Conservation (phyloP, 2,113 vertebrate species). For the Thymallus thymallus region DNA sequence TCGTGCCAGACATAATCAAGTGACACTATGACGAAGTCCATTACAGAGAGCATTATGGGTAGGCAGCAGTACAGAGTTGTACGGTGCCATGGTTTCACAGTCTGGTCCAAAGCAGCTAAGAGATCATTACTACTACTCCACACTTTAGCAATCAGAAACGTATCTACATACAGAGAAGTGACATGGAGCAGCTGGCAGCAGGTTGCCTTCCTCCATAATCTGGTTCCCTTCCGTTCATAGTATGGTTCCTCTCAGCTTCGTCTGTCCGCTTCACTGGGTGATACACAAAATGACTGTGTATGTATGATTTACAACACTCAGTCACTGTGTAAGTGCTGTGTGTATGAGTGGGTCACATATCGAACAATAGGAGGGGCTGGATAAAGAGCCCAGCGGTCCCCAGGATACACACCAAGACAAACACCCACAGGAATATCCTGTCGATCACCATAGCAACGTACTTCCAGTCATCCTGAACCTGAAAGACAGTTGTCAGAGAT, state of each 20-base stretch:
- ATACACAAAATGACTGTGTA: background rate
- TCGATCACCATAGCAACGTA: constrained; percentile 99
- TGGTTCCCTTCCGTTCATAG: constrained; percentile 1
- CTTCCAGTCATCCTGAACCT: constrained; percentile 98
- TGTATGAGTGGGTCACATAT: constrained; percentile 65
- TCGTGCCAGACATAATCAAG: background rate
- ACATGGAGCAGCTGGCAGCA: constrained; percentile 11
- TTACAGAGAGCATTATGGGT: background rate
- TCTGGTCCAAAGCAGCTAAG: background rate
- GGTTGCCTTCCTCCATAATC: constrained; percentile 1
- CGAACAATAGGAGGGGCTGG: constrained; percentile 85
- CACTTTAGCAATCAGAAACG: constrained; percentile 6
- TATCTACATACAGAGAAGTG: background rate
- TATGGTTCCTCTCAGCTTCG: constrained; percentile 2
- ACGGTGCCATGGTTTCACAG: background rate
- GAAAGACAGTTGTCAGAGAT: constrained; percentile 40
- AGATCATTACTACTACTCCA: background rate
- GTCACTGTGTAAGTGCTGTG: background rate
- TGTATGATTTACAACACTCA: background rate
- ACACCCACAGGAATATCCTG: constrained; percentile 97
- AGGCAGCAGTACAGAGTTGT: background rate
- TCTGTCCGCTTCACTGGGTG: background rate
- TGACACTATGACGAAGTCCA: background rate
- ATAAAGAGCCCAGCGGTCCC: constrained; percentile 94
- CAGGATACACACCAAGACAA: constrained; percentile 92